These are phyloP conservation scores for Metopolophium dirhodum DNA, from an alignment of 1,140 invertebrate species.

Conservation along the genomic window DNA sequence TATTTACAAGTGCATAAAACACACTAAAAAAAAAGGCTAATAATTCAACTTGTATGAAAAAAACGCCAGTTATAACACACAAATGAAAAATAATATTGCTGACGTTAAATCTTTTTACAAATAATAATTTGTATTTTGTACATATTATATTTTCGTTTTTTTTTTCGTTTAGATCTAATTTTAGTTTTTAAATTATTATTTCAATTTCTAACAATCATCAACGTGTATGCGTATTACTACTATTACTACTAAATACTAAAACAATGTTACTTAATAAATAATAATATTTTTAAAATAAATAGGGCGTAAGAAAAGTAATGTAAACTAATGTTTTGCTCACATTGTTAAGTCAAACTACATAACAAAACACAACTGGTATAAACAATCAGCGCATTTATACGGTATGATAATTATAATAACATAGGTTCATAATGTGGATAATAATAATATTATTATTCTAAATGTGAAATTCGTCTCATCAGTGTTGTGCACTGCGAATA, in stretches of 20 bases:
- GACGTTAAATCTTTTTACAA: neutral
- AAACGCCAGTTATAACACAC: neutral
- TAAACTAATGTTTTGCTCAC: neutral
- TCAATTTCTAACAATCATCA: neutral
- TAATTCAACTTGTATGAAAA: neutral
- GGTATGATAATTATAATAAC: neutral
- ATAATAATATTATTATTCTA: no score
- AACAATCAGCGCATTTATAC: neutral
- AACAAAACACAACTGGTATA: neutral
- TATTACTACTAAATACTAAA: neutral
- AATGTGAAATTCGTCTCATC: neutral
- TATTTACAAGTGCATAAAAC: neutral
- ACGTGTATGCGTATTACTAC: neutral
- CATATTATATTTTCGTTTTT: neutral
- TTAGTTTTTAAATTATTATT: neutral
- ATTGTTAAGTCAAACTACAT: neutral
- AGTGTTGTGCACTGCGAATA: neutral
- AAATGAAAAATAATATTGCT: neutral
- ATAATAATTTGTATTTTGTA: neutral
- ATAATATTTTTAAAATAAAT: neutral
- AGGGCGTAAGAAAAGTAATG: neutral
- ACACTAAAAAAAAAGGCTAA: neutral
- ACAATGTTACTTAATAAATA: neutral
- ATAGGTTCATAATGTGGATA: neutral
- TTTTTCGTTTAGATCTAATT: neutral